Conservation (phyloP, 2,797 vertebrate genomes). For the Galagoides demidoff region DNA sequence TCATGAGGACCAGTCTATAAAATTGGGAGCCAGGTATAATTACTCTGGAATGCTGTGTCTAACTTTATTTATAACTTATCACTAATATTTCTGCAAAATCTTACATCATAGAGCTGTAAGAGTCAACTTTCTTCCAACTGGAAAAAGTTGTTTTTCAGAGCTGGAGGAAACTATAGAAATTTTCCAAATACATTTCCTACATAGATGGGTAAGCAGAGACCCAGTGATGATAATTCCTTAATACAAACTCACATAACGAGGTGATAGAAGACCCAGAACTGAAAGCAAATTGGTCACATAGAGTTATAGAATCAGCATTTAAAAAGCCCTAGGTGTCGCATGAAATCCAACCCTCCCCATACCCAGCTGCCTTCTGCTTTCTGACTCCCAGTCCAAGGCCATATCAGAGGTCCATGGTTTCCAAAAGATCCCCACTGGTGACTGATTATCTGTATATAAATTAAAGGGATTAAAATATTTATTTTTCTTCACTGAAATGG, state of each 20-base stretch:
- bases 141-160: conserved; percentile 20
- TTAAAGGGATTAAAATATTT: not conserved
- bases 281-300: not conserved
- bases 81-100: not conserved
- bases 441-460: not conserved
- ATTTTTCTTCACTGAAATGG: not conserved
- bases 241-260: not conserved
- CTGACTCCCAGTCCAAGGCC: not conserved
- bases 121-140: not conserved
- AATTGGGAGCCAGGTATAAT: not conserved
- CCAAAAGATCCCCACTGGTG: not conserved
- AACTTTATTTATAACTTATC: not conserved
- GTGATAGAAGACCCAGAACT: not conserved
- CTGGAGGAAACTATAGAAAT: not conserved
- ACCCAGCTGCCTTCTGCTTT: not conserved
- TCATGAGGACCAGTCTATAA: not conserved
- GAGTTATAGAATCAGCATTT: not conserved
- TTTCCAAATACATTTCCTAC: not conserved
- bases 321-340: not conserved
- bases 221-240: not conserved
- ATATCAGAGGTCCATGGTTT: not conserved
- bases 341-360: fast-evolving
- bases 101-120: not conserved
- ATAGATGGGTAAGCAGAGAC: not conserved
- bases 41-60: not conserved